Percentiles rank a stretch among this genome's conserved stretches.
phyloP scores from a whole-genome alignment of 2,113 vertebrate genomes.

The Pituophis catenifer region DNA sequence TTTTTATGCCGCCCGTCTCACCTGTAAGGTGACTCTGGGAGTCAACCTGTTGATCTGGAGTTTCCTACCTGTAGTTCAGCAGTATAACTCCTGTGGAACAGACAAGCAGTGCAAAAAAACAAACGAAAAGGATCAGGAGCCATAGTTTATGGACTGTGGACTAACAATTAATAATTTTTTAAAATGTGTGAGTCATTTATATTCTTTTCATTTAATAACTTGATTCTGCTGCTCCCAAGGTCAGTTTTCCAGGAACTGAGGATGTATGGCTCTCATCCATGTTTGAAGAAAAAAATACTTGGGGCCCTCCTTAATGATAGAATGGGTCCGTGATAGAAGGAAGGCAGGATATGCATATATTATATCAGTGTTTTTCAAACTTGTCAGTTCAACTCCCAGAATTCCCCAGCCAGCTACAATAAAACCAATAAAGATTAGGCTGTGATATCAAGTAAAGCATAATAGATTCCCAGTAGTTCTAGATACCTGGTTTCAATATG shows the following conservation, averaged over 20 bases:
- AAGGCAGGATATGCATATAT: neutral
- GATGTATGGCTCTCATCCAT: neutral
- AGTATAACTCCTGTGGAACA: neutral
- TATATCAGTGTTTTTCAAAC: neutral
- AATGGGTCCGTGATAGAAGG: neutral
- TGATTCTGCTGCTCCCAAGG: neutral
- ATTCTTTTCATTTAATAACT: neutral
- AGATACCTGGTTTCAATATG: neutral
- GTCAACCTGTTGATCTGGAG: neutral
- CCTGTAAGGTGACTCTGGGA: neutral
- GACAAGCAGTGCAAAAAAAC: neutral
- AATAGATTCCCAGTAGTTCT: slow-evolving; percentile 58
- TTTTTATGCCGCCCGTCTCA: neutral
- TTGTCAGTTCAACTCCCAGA: neutral
- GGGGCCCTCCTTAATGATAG: neutral
- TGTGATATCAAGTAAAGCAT: slow-evolving; percentile 42
- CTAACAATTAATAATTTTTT: neutral
- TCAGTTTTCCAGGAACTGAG: neutral
- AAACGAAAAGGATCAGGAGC: neutral
- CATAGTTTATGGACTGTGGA: neutral
- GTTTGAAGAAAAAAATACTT: neutral
- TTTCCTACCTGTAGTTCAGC: neutral
- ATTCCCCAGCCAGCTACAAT: neutral
- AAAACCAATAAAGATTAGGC: neutral
- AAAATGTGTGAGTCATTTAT: neutral